Evolutionary conservation across 2,113 vertebrate genomes (phyloP), one percentile per base, ranked within the genome.

Genomic region (Odocoileus virginianus): DNA sequence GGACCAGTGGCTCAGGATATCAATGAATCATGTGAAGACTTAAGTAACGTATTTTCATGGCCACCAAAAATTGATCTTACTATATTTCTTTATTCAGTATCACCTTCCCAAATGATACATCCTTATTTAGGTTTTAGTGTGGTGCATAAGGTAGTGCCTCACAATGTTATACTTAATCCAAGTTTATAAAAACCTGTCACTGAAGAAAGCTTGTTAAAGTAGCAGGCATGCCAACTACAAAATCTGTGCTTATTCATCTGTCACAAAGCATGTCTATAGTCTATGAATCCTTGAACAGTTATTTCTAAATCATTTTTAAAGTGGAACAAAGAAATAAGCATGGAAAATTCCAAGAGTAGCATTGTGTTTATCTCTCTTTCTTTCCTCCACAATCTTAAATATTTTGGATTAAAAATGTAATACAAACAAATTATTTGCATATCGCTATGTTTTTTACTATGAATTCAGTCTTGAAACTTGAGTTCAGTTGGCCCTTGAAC

Each of bases 141-240:
- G 17, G 60, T 84, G 25, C 30, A 9, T 74, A 64, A 58, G 5
- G 43, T 30, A 85, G 57, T 21, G 28, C 2, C 47, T 87, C 21
- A 27, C 50, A 58, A 50, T 81, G 87, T 93, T 92, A 97, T 94
- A 87, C 45, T 92, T 96, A 40, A 94, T 33, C 19, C 36, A 54
- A 17, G 25, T 25, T 83, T 83, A 61, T 94, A 90, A 97, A 94
- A 89, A 54, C 4, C 15, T 92, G 23, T 33, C 89, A 16, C 54
- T 61, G 79, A 87, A 87, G 74, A 93, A 89, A 82, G 13, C 43
- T 94, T 86, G 78, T 97, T 97, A 95, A 97, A 83, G 84, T 71
- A 61, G 60, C 14, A 89, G 25, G 54, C 50, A 57, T 58, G 52
- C 55, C 60, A 84, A 6, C n/a, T 93, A 74, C 16, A 91, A 91